Conservation (phyloP, 2,113 vertebrate genomes). For the Pseudonaja textilis region DNA sequence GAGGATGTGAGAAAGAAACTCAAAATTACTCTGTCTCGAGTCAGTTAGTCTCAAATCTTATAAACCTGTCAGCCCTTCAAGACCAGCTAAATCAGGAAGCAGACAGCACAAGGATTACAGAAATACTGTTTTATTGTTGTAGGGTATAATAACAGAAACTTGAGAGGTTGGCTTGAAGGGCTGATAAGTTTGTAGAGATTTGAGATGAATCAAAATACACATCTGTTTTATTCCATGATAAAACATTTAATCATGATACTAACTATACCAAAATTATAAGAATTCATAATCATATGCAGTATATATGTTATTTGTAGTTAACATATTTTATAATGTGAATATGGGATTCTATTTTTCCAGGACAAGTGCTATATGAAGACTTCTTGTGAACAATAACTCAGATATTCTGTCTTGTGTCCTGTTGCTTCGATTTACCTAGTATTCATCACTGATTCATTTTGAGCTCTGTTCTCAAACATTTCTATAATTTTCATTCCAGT, state of each 20-base stretch:
- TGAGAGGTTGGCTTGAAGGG: not conserved
- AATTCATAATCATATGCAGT: not conserved
- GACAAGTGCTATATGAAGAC: not conserved
- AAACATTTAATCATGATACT: not conserved
- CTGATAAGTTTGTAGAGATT: not conserved
- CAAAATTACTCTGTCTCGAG: not conserved
- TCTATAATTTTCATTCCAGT: not conserved
- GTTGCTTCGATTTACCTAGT: not conserved
- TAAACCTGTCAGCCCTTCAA: not conserved
- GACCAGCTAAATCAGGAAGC: not conserved
- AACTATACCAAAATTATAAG: not conserved
- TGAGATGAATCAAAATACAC: not conserved
- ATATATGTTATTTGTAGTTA: not conserved
- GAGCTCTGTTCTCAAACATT: not conserved
- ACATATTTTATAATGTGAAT: not conserved
- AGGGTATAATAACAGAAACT: not conserved
- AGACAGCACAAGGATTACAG: not conserved
- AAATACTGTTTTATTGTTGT: not conserved
- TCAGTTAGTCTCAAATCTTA: not conserved
- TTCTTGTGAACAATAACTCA: conserved; percentile 8
- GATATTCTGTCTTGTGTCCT: not conserved
- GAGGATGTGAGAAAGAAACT: not conserved
- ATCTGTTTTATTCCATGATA: not conserved
- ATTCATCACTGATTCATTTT: conserved; percentile 20
- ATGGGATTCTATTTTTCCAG: not conserved